These are phyloP conservation scores for Anoplopoma fimbria DNA, from an alignment of 2,113 vertebrate genomes.

Conservation along the genomic window DNA sequence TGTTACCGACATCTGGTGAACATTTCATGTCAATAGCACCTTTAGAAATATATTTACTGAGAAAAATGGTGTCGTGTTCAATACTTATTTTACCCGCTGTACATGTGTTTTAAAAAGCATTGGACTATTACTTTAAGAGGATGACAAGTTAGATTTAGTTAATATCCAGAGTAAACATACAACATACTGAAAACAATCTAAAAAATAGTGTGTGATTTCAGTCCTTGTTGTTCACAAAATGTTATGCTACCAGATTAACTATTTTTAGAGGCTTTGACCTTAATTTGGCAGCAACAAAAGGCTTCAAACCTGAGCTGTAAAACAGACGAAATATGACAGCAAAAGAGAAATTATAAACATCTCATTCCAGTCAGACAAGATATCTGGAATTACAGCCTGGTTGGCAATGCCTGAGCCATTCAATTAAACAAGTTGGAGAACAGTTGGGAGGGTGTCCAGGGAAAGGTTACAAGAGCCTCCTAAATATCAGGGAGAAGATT, in stretches of 20 bases:
- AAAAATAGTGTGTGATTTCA: background rate
- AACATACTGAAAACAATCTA: too few relatives aligned
- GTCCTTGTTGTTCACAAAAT: background rate
- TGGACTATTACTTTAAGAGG: too few relatives aligned
- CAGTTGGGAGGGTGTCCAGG: conserved; percentile 49
- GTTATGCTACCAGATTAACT: background rate
- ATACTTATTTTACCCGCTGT: too few relatives aligned
- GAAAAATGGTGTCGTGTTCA: too few relatives aligned
- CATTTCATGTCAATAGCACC: too few relatives aligned
- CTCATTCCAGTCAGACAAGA: conserved; percentile 76
- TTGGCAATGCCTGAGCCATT: conserved; percentile 63
- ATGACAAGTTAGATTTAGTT: too few relatives aligned
- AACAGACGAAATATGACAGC: conserved; percentile 9
- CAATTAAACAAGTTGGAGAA: conserved; percentile 42
- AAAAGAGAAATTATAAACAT: conserved; percentile 66
- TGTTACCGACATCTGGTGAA: too few relatives aligned
- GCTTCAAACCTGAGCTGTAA: conserved; percentile 10
- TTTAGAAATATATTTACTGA: too few relatives aligned
- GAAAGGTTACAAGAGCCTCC: conserved; percentile 56
- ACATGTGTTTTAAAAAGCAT: too few relatives aligned
- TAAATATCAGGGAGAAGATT: conserved; percentile 64
- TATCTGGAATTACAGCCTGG: conserved; percentile 58
- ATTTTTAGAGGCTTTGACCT: background rate
- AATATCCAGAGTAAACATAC: too few relatives aligned
- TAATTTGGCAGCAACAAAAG: conserved; percentile 9